A percentile compares a stretch with the other conserved stretches of the same genome.
These are phyloP conservation scores for Syndactyla subalaris DNA, from an alignment of 2,797 vertebrate genomes.

Conservation along the genomic window DNA sequence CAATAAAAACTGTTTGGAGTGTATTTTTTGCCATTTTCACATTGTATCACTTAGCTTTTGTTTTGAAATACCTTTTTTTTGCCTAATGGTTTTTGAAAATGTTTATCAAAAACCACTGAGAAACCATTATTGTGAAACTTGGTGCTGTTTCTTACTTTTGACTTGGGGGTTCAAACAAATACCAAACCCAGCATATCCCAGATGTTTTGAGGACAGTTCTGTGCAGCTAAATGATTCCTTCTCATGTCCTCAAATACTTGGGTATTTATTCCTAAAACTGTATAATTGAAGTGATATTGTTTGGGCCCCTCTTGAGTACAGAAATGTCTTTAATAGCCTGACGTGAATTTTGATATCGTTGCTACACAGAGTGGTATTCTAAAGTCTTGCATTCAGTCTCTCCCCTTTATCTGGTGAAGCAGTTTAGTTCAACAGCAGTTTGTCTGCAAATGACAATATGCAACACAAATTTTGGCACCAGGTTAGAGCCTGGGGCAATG, in stretches of 20 bases:
- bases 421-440: not conserved
- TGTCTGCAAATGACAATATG: slow-evolving; percentile 5
- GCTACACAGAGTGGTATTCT: slow-evolving; percentile 43
- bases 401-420: not conserved
- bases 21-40: slow-evolving; percentile 85
- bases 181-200: not conserved
- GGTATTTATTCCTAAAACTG: slow-evolving; percentile 54
- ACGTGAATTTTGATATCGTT: not conserved
- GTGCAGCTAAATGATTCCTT: slow-evolving; percentile 43
- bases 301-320: not conserved
- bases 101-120: slow-evolving; percentile 69
- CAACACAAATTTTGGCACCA: slow-evolving; percentile 10
- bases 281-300: slow-evolving; percentile 37
- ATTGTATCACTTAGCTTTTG: slow-evolving; percentile 83
- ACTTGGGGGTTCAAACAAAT: slow-evolving; percentile 44
- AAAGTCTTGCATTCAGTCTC: slow-evolving; percentile 29
- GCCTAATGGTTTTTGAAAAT: slow-evolving; percentile 73
- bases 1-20: slow-evolving; percentile 83
- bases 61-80: slow-evolving; percentile 70
- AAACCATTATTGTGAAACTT: slow-evolving; percentile 60
- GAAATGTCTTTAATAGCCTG: slow-evolving; percentile 23
- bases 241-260: slow-evolving; percentile 50
- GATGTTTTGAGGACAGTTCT: slow-evolving; percentile 24
- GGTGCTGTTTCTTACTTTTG: slow-evolving; percentile 48
- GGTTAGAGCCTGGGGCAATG: slow-evolving; percentile 1